Evolutionary conservation across 2,888 invertebrate species (phyloP).

Genomic region (Limnephilus lunatus): DNA sequence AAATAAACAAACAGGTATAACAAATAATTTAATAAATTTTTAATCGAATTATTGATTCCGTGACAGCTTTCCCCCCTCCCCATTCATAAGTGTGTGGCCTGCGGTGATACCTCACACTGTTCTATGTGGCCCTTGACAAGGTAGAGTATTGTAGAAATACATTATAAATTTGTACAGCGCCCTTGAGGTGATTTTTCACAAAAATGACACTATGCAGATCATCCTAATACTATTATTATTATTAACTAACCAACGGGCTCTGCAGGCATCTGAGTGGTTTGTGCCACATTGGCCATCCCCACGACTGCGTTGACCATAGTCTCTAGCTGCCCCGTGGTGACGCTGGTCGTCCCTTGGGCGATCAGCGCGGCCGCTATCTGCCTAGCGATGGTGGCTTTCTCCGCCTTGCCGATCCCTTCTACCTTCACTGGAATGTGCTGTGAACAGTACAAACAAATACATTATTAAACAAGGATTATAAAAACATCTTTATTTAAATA

Average conservation of each 20-base stretch:
- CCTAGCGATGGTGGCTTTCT: constrained; percentile 87
- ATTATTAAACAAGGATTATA: not conserved
- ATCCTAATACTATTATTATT: not conserved
- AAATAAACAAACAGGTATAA: too few relatives aligned
- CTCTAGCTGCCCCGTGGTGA: constrained; percentile 87
- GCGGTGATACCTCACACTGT: too few relatives aligned
- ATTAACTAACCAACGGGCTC: constrained; percentile 73
- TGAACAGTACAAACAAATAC: not conserved
- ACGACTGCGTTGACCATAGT: constrained; percentile 88
- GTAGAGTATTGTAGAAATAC: too few relatives aligned
- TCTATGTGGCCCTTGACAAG: too few relatives aligned
- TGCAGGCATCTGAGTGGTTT: constrained; percentile 73
- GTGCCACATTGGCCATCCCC: constrained; percentile 81
- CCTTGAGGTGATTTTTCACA: too few relatives aligned
- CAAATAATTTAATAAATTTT: too few relatives aligned
- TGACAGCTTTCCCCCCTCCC: too few relatives aligned
- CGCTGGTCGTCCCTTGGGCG: constrained; percentile 88
- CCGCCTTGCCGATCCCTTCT: constrained; percentile 85
- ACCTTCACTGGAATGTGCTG: constrained; percentile 74
- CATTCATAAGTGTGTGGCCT: too few relatives aligned
- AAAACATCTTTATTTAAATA: not conserved
- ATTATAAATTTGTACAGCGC: too few relatives aligned
- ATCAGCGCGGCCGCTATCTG: constrained; percentile 89
- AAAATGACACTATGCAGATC: not conserved
- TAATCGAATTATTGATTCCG: too few relatives aligned